Evolutionary conservation across 2,888 invertebrate genomes (phyloP).

Genomic region (Branchipolynoe longqiensis): DNA sequence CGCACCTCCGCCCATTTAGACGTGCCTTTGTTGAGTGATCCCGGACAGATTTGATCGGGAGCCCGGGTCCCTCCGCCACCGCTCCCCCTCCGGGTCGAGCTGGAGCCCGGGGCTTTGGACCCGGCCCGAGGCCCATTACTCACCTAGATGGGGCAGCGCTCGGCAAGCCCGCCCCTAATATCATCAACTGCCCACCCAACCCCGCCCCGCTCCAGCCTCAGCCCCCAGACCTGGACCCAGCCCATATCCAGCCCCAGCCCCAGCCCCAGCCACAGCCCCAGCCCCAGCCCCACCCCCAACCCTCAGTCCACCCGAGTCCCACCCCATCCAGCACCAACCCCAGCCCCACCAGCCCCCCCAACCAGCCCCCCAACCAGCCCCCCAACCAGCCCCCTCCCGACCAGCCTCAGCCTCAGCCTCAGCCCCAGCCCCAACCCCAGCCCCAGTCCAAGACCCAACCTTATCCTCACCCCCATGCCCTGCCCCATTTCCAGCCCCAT

Average conservation of each 20-base stretch:
- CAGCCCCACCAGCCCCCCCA: neutral
- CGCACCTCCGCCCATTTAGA: conserved; percentile 22
- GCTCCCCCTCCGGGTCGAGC: neutral
- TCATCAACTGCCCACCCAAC: conserved; percentile 10
- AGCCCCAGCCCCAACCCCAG: no score
- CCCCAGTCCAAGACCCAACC: no score
- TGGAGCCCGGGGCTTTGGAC: neutral
- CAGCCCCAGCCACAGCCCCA: neutral
- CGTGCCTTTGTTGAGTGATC: conserved; percentile 41
- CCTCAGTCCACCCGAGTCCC: neutral
- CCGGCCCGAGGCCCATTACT: conserved; percentile 19
- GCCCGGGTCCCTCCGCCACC: neutral
- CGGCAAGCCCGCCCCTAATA: conserved; percentile 6
- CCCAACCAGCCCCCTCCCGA: neutral
- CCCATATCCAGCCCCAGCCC: neutral
- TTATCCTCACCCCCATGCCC: no score
- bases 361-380: neutral
- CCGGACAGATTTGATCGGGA: conserved; percentile 27
- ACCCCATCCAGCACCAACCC: neutral
- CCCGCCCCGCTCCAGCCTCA: no score
- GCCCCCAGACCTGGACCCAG: no score
- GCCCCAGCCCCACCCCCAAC: neutral
- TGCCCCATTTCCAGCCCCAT: no score
- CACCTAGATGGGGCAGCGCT: conserved; percentile 11
- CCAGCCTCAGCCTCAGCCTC: no score